Evolutionary conservation across 2,113 vertebrate species (phyloP), one percentile per base, ranked within the genome.

Genomic region (Corythaixoides concolor): DNA sequence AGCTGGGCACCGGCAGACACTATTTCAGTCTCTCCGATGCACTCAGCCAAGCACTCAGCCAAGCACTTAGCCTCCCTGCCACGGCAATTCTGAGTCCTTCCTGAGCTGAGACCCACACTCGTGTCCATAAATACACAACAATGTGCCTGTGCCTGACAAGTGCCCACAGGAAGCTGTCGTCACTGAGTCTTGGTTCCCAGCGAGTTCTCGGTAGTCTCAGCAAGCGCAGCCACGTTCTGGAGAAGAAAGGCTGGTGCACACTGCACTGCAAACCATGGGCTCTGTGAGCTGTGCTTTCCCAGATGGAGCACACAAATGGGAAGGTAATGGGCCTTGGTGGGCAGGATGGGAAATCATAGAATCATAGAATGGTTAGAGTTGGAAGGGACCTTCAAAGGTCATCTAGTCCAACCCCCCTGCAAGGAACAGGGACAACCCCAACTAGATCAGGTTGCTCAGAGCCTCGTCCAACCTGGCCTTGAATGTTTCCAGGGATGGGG

Each of bases 81-180:
- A 77, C 12, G 20, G 64, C 37, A 75, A 8, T 60, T 74, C 43
- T 86, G 50, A n/a, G 85, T 91, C 79, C n/a, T 67, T 72, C 73
- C 83, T 68, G 76, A 84, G 59, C 56, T 0, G 1, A 84, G 78
- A 86, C 47, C 85, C 79, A 77, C 75, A 66, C 50, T 88, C 1
- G 4, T 80, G 82, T 74, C 72, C 93, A 93, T 93, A 94, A 96
- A 96, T 74, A 94, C 59, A 30, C 47, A 81, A 56, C 81, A 56
- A 63, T 96, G 55, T 92, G 85, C 63, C 56, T 82, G 66, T 21
- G 77, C 64, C 85, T 95, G 95, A 92, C 86, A 95, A 92, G 64
- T 55, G 76, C 49, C 85, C 0, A 0, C 1, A 0, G 93, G 92
- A 88, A 96, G 90, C 90, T 94, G 88, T 96, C 32, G 1, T 80